Percentiles rank a stretch among this genome's conserved stretches.
Evolutionary conservation across 2,113 vertebrate genomes (phyloP).

Genomic region (Anser brachyrhynchus): DNA sequence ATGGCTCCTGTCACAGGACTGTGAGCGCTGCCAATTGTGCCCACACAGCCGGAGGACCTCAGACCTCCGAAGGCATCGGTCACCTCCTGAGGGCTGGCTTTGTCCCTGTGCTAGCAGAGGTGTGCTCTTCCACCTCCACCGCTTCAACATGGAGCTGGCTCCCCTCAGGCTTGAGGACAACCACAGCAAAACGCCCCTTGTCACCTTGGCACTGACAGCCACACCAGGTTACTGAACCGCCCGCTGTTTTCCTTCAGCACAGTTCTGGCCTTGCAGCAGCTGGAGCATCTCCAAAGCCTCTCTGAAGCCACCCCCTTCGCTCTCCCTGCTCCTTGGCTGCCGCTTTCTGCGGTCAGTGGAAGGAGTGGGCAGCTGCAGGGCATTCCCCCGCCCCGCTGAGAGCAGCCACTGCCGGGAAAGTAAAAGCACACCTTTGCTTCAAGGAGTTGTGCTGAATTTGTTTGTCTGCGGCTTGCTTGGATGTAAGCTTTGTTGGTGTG

Average conservation of each 20-base stretch:
- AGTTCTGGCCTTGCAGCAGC: not conserved
- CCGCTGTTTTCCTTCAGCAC: not conserved
- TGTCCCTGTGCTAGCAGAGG: fast-evolving
- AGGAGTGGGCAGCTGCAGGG: not conserved
- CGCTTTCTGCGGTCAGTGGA: not conserved
- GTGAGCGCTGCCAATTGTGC: not conserved
- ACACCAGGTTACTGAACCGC: not conserved
- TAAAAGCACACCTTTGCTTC: not conserved
- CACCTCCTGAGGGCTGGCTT: not conserved
- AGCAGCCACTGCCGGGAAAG: not conserved
- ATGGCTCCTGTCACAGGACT: not conserved
- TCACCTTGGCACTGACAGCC: not conserved
- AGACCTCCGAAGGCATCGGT: not conserved
- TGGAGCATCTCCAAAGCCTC: not conserved
- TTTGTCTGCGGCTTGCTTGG: not conserved
- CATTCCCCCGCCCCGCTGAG: not conserved
- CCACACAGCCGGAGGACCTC: not conserved
- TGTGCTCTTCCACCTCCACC: not conserved
- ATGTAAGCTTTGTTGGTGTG: not conserved
- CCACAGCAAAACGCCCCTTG: not conserved
- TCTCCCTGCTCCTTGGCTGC: not conserved
- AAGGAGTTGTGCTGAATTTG: not conserved
- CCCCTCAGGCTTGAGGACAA: not conserved
- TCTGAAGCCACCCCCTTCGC: not conserved
- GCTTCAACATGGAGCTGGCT: not conserved